Evolutionary conservation across 2,888 invertebrate genomes (phyloP), one percentile per base, ranked within the genome.

Genomic region (Isoperla grammatica): DNA sequence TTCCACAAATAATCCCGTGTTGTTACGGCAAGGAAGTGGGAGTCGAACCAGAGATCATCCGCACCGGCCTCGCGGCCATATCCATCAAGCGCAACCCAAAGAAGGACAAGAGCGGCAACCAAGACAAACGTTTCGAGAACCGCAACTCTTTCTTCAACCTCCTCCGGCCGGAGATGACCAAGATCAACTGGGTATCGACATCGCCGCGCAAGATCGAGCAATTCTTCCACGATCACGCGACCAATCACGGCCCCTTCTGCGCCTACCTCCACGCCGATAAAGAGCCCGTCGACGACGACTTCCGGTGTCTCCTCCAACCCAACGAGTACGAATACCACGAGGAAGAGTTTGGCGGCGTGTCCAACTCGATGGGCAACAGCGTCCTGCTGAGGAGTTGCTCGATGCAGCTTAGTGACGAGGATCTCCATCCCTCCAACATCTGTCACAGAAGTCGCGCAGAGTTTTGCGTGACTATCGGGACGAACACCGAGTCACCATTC

Each of bases 111-210:
- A 29, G 5, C 29, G 29, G 8, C 8, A 8, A 29, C 8, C 4
- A 29, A 29, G 5, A 4, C 29, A 29, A 29, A 8, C 4, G 29
- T 29, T 42, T 50, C 17, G 40, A 48, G 23, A 9, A 37, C 13
- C 49, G 59, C 11, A 61, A 59, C 29, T 50, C 61, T 1, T 59
- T 59, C 29, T 20, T 42, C 17, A 17, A 48, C 19, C 22, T 59
- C 4, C 61, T 59, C 19, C 58, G 50, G 11, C 59, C 61, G 35
- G 61, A 61, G 22, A 55, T 61, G 6, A 61, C 45, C 12, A 59
- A 50, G 20, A 29, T 61, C 15, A 48, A 49, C 19, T 55, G 49
- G 48, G 48, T 23, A 11, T 29, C 35, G 1, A 49, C 35, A 20
- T 45, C 53, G 8, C 37, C 22, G 15, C 35, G 23, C 50, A 49